Conservation (phyloP, 2,888 invertebrate genomes). For the Ellobium chinense region DNA sequence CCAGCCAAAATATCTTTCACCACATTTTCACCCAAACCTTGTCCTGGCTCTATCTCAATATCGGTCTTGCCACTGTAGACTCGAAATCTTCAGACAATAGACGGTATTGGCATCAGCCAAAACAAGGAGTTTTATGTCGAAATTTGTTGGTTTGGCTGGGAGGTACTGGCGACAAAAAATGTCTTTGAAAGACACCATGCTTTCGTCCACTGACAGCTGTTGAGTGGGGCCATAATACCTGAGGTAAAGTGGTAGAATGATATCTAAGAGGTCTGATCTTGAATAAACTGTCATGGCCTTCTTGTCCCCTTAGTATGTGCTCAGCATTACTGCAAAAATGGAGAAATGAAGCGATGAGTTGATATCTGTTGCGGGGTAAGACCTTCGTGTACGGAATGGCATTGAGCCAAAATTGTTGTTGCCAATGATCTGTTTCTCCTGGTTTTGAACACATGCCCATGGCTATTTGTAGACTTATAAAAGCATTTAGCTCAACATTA, state of each 20-base stretch:
- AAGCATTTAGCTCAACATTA: slow-evolving; percentile 29
- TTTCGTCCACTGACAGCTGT: slow-evolving; percentile 6
- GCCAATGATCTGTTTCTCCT: slow-evolving; percentile 34
- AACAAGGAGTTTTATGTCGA: not conserved
- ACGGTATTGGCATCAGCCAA: slow-evolving; percentile 6
- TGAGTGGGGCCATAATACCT: slow-evolving; percentile 7
- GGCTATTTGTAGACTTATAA: slow-evolving; percentile 36
- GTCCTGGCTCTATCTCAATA: not conserved
- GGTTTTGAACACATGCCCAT: slow-evolving; percentile 45
- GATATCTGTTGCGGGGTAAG: not conserved
- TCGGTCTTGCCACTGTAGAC: not conserved
- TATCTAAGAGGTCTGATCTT: slow-evolving; percentile 15
- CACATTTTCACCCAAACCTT: slow-evolving; percentile 5
- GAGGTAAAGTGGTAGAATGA: not conserved
- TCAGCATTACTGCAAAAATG: not conserved
- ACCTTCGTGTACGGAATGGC: not conserved
- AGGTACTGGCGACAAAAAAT: not conserved
- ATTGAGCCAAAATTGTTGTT: slow-evolving; percentile 25
- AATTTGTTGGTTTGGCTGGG: not conserved
- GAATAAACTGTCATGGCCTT: slow-evolving; percentile 19
- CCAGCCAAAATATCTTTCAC: not conserved
- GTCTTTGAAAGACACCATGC: not conserved
- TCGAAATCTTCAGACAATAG: not conserved
- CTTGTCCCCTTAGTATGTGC: slow-evolving; percentile 12
- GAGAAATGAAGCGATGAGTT: slow-evolving; percentile 3